Conservation (phyloP, 2,888 invertebrate species). For the Tetramorium bicarinatum region DNA sequence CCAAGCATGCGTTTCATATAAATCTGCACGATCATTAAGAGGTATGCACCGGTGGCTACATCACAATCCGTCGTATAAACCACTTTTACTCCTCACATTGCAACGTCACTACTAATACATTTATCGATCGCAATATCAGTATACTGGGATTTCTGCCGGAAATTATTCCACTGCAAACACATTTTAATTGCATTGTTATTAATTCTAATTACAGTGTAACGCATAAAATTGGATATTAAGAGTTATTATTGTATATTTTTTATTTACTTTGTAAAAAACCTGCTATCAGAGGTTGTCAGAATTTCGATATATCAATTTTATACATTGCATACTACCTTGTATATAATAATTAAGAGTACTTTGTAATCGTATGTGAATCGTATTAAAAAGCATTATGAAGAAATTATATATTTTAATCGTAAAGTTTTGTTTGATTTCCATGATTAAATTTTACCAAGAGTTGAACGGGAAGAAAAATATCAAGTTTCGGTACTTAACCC, state of each 20-base stretch:
- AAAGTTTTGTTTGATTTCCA: background rate
- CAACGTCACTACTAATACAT: slow-evolving; percentile 27
- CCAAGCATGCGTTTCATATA: slow-evolving; percentile 46
- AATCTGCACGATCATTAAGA: slow-evolving; percentile 52
- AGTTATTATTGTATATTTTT: background rate
- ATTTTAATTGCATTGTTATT: background rate
- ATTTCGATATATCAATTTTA: background rate
- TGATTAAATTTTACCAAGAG: slow-evolving; percentile 21
- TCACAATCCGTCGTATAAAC: slow-evolving; percentile 31
- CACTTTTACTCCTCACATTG: slow-evolving; percentile 36
- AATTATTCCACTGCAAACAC: slow-evolving; percentile 4
- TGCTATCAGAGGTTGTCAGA: background rate
- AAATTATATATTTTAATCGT: background rate
- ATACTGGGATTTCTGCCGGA: background rate
- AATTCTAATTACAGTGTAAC: slow-evolving; percentile 6
- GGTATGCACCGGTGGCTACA: background rate
- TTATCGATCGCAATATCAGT: slow-evolving; percentile 25
- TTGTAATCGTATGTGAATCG: background rate
- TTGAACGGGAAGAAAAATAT: slow-evolving; percentile 18
- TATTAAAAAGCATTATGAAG: background rate
- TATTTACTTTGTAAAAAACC: background rate
- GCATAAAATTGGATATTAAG: background rate
- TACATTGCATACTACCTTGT: background rate
- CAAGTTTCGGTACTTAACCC: slow-evolving; percentile 3
- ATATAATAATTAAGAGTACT: background rate